Evolutionary conservation across 2,113 vertebrate species (phyloP), one percentile per base, ranked within the genome.

Genomic region (Pandion haliaetus): DNA sequence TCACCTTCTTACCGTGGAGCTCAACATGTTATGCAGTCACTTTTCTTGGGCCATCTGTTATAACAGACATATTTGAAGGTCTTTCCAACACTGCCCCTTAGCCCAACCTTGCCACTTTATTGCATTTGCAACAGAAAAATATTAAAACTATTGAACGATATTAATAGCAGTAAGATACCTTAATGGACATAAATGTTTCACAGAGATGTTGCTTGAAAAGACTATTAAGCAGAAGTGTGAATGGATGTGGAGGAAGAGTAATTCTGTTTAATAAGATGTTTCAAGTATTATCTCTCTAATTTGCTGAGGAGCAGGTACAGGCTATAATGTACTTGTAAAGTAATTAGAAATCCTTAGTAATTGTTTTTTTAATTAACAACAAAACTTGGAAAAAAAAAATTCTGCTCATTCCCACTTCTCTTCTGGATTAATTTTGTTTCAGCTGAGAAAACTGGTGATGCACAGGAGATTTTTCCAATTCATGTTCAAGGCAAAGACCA

Each of bases 341-440:
- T 97, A 98, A 98, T 98, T 98, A 98, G 95, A 97, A 98, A 96
- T 95, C 80, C 74, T 92, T 73, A 36, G 74, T 97, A 97, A 98
- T 97, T 96, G 86, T 58, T 98, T 98, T 97, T 97, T 98, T 97
- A 98, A 98, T 98, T 98, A 98, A 98, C 87, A 97, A 97, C 92
- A 97, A 98, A 97, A 94, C 93, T 95, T 94, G 49, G 77, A 93
- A 69, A 40, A 79, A 77, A 95, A 93, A 92, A 90, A 31, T 9
- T 52, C 86, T 71, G 59, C 47, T 84, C 76, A 23, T 94, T 97
- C 91, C 80, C 82, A 88, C 82, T 90, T 97, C 93, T 96, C 86
- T 96, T 95, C 84, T 97, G 88, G 77, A 96, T 96, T 98, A 97
- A 98, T 97, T 98, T 96, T 96, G 49, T 94, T 95, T 96, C 57